These are phyloP conservation scores for Nanorana parkeri DNA, from an alignment of 2,113 vertebrate genomes.

Conservation along the genomic window DNA sequence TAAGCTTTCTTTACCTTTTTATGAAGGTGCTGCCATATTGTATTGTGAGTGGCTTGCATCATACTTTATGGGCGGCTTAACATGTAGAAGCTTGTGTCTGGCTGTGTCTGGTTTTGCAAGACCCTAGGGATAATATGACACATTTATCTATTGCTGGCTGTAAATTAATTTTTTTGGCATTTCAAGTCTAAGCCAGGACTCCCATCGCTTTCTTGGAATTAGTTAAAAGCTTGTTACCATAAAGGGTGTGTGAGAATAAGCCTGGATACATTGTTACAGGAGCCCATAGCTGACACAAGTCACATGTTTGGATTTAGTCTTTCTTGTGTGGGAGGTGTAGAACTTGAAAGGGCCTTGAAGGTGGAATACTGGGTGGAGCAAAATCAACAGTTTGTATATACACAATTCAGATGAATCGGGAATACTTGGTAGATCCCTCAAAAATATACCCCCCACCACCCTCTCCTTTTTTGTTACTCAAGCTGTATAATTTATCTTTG, in stretches of 20 bases:
- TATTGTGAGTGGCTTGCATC: neutral
- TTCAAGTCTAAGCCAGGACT: slow-evolving; percentile 48
- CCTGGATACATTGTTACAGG: slow-evolving; percentile 29
- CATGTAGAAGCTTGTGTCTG: slow-evolving; percentile 40
- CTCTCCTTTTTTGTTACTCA: too few species aligned
- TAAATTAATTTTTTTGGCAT: slow-evolving; percentile 39
- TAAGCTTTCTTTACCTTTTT: slow-evolving; percentile 11
- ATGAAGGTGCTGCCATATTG: slow-evolving; percentile 37
- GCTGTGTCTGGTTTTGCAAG: slow-evolving; percentile 33
- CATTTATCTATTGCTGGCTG: slow-evolving; percentile 41
- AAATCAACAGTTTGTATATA: neutral
- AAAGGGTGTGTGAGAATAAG: slow-evolving; percentile 48
- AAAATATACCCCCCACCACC: neutral
- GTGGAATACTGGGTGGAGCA: neutral
- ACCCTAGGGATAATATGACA: slow-evolving; percentile 50
- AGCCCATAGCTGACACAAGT: neutral
- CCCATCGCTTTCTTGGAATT: slow-evolving; percentile 20
- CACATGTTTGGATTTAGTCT: slow-evolving; percentile 1
- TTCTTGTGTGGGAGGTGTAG: slow-evolving; percentile 16
- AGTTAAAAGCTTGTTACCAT: slow-evolving; percentile 26
- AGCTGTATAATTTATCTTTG: too few species aligned
- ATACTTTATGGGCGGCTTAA: slow-evolving; percentile 1
- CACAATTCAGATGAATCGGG: neutral
- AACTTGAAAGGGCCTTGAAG: slow-evolving; percentile 13
- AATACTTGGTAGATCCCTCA: neutral